A percentile compares a stretch with the other conserved stretches of the same genome.
These are phyloP conservation scores for Siphamia tubifer DNA, from an alignment of 2,113 vertebrate species.

Conservation along the genomic window DNA sequence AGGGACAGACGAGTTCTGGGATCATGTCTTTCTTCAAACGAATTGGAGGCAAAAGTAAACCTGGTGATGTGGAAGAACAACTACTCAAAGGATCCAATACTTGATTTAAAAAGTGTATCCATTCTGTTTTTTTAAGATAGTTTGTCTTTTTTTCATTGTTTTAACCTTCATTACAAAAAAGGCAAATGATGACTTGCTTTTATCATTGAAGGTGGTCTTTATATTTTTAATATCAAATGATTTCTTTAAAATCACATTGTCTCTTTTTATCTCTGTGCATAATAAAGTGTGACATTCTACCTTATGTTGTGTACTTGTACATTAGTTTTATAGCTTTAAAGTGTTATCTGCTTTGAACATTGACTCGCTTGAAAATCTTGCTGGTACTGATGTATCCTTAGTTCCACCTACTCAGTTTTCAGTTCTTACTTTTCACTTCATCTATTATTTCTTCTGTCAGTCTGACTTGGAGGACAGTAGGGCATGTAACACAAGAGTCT, in stretches of 20 bases:
- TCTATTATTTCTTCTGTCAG: constrained; percentile 48
- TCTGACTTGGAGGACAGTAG: not conserved
- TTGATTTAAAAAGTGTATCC: constrained; percentile 14
- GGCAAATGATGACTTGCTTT: constrained; percentile 74
- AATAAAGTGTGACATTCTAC: constrained; percentile 52
- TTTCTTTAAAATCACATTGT: not conserved
- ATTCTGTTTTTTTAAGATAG: not conserved
- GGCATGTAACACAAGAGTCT: not conserved
- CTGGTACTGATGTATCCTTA: not conserved
- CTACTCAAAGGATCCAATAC: not conserved
- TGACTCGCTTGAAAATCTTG: not conserved
- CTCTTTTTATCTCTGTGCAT: constrained; percentile 16
- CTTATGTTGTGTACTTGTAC: constrained; percentile 1
- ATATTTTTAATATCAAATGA: too few species aligned
- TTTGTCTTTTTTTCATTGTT: constrained; percentile 19
- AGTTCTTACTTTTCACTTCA: constrained; percentile 44
- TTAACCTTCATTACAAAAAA: constrained; percentile 33
- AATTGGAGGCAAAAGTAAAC: constrained; percentile 65
- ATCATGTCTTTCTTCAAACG: constrained; percentile 76
- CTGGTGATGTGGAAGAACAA: constrained; percentile 40
- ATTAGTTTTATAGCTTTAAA: not conserved
- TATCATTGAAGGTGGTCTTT: constrained; percentile 1
- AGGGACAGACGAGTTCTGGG: constrained; percentile 49
- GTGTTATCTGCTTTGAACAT: not conserved
- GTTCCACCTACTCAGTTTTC: constrained; percentile 31